A percentile compares a stretch with the other conserved stretches of the same genome.
Evolutionary conservation across 2,113 vertebrate genomes (phyloP).

Genomic region (Nematolebias whitei): DNA sequence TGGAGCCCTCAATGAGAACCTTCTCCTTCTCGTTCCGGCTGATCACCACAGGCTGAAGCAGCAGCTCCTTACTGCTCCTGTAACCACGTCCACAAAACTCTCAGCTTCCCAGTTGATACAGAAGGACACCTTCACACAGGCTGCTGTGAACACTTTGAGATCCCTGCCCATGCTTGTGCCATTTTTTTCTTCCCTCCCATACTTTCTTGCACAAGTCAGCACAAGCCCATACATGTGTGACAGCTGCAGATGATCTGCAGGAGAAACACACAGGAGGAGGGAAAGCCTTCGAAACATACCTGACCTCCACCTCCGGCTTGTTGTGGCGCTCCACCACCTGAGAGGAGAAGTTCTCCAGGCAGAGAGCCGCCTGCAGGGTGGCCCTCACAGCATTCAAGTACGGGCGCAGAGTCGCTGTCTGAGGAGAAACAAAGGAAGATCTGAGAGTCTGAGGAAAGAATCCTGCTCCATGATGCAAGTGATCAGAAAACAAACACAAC

Average conservation of each 20-base stretch:
- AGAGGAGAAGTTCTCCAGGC: constrained; percentile 98
- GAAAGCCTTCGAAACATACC: constrained; percentile 80
- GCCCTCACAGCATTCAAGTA: constrained; percentile 97
- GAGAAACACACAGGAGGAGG: constrained; percentile 2
- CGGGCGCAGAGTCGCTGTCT: constrained; percentile 97
- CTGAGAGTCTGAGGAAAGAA: background rate
- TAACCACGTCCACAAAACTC: background rate
- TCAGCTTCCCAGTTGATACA: background rate
- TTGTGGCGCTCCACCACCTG: constrained; percentile 98
- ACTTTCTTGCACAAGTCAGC: constrained; percentile 38
- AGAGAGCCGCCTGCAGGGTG: constrained; percentile 95
- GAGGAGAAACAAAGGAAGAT: constrained; percentile 1
- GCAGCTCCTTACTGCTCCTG: constrained; percentile 97
- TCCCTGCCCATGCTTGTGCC: constrained; percentile 26
- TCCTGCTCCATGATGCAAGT: too few relatives aligned
- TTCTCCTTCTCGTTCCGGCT: constrained; percentile 99
- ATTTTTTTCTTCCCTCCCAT: constrained; percentile 4
- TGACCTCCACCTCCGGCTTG: constrained; percentile 98
- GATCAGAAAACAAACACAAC: background rate
- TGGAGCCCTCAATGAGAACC: constrained; percentile 96
- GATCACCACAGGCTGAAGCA: constrained; percentile 95
- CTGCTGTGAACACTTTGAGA: too few relatives aligned
- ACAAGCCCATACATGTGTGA: constrained; percentile 45
- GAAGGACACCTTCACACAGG: background rate
- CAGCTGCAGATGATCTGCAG: constrained; percentile 23